Evolutionary conservation across 2,797 vertebrate species (phyloP).

Genomic region (Chaetodon trifasciatus): DNA sequence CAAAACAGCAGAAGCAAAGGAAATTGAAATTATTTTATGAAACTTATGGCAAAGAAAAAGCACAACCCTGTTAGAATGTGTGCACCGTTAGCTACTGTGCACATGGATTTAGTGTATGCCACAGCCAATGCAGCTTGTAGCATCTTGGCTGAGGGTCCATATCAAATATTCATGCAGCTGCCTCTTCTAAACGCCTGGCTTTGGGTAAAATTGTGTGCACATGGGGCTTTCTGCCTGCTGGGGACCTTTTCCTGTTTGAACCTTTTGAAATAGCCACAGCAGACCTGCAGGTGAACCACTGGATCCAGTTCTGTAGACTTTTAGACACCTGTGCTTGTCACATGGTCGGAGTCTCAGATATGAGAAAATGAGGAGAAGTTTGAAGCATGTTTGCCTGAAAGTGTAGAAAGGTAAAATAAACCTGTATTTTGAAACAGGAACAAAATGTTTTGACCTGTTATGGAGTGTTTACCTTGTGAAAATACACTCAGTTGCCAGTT

Average conservation of each 20-base stretch:
- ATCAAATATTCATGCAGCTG: constrained; percentile 47
- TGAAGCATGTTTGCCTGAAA: background rate
- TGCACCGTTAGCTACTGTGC: background rate
- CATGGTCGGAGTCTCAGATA: background rate
- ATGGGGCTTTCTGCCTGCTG: background rate
- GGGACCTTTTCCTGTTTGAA: background rate
- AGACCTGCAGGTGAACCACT: background rate
- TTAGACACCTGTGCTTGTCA: background rate
- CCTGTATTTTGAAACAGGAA: background rate
- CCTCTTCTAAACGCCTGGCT: constrained; percentile 7
- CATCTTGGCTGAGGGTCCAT: background rate
- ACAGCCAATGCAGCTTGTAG: background rate
- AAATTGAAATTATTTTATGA: background rate
- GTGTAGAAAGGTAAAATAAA: background rate
- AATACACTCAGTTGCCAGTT: background rate
- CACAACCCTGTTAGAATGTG: background rate
- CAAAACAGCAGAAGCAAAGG: background rate
- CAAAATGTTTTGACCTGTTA: background rate
- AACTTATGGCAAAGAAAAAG: background rate
- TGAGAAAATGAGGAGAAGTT: background rate
- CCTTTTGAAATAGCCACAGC: background rate
- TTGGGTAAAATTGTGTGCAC: constrained; percentile 1
- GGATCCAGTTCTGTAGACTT: background rate
- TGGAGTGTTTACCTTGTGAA: background rate
- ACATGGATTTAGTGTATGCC: background rate